Conservation (phyloP, 2,888 invertebrate species). For the Andrena flavipes region DNA sequence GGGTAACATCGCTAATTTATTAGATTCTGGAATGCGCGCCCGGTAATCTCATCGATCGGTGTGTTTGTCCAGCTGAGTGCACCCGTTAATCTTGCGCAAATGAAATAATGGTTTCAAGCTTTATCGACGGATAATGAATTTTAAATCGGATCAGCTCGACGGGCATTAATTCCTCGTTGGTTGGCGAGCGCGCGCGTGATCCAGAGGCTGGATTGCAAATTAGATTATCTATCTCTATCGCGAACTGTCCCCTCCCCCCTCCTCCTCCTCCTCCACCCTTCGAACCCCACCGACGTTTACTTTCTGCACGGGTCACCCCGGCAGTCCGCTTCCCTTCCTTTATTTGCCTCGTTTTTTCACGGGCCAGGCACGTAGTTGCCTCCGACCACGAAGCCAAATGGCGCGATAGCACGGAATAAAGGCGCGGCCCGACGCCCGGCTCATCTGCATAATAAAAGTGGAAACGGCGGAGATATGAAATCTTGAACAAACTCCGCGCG, state of each 20-base stretch:
- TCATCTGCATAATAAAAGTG: conserved; percentile 49
- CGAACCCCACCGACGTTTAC: neutral
- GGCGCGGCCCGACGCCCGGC: conserved; percentile 45
- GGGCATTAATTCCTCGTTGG: conserved; percentile 70
- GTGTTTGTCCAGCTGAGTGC: conserved; percentile 75
- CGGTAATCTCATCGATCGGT: conserved; percentile 74
- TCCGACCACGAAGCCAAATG: conserved; percentile 36
- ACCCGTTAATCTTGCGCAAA: conserved; percentile 74
- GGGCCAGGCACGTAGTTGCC: conserved; percentile 34
- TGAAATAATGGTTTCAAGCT: conserved; percentile 75
- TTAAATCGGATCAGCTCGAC: conserved; percentile 74
- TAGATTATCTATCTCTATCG: conserved; percentile 63
- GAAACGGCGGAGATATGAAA: conserved; percentile 43
- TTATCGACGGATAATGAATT: conserved; percentile 75
- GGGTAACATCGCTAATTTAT: conserved; percentile 74
- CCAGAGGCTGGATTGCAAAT: conserved; percentile 70
- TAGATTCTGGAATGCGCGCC: conserved; percentile 72
- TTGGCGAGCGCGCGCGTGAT: conserved; percentile 52
- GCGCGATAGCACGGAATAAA: conserved; percentile 48
- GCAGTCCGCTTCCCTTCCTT: neutral
- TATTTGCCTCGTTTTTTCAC: conserved; percentile 4
- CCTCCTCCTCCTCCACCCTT: too few species aligned
- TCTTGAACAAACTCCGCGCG: conserved; percentile 36
- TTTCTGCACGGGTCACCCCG: neutral
- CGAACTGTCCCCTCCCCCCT: neutral